phyloP scores from a whole-genome alignment of 2,888 invertebrate species.

The Nephrotoma flavescens region DNA sequence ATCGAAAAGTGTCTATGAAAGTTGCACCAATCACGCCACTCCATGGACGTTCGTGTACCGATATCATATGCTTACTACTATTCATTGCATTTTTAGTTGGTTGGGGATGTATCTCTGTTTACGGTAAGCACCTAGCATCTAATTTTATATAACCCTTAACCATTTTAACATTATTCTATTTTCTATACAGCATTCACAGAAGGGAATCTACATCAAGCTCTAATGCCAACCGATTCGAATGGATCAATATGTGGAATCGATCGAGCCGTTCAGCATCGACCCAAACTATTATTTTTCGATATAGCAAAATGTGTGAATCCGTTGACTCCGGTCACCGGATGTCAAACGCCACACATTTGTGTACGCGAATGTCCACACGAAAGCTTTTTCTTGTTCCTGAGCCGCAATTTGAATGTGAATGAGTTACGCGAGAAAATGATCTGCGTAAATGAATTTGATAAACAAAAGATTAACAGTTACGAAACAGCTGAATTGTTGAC shows the following conservation, averaged over 20 bases:
- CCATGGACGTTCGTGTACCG: constrained; percentile 75
- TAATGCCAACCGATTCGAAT: constrained; percentile 67
- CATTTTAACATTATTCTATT: not conserved
- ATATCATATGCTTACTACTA: constrained; percentile 67
- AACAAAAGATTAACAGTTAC: not conserved
- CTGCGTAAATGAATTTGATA: not conserved
- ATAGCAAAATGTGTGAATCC: constrained; percentile 56
- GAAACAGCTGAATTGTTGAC: not conserved
- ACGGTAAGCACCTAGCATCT: constrained; percentile 40
- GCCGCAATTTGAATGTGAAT: not conserved
- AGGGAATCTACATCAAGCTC: constrained; percentile 59
- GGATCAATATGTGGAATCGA: constrained; percentile 71
- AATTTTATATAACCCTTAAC: not conserved
- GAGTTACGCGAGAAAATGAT: not conserved
- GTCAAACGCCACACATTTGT: constrained; percentile 64
- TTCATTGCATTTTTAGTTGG: constrained; percentile 64
- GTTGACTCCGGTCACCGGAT: constrained; percentile 55
- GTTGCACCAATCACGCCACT: constrained; percentile 34
- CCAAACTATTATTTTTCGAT: constrained; percentile 73
- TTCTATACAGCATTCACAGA: constrained; percentile 43
- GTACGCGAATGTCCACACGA: constrained; percentile 53
- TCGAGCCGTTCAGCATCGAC: constrained; percentile 44
- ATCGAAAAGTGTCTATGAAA: not conserved
- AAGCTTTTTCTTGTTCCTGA: constrained; percentile 32
- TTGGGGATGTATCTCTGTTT: constrained; percentile 65